Conservation (phyloP, 2,797 vertebrate species). For the Aythya fuligula region DNA sequence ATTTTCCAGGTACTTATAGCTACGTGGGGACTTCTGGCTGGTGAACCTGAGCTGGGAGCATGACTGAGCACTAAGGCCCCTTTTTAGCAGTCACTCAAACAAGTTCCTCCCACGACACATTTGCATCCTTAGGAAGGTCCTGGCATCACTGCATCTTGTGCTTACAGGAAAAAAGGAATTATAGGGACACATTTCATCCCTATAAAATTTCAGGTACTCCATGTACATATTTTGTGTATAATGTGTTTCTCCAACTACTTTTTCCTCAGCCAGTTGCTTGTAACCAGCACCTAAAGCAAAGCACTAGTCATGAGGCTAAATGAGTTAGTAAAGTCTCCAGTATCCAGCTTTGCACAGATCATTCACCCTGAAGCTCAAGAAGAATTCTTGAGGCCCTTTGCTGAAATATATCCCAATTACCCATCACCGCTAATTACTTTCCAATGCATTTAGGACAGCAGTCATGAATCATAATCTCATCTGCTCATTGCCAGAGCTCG, state of each 20-base stretch:
- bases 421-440: neutral
- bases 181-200: neutral
- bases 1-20: neutral
- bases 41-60: neutral
- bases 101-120: neutral
- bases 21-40: neutral
- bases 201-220: too few relatives aligned
- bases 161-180: neutral
- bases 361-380: neutral
- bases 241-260: accelerated
- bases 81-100: neutral
- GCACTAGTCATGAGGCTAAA: accelerated
- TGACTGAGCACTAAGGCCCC: neutral
- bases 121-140: neutral
- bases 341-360: neutral
- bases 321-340: accelerated
- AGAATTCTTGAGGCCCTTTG: neutral
- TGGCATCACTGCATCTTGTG: neutral
- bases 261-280: neutral
- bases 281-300: neutral
- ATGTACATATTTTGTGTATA: too few relatives aligned
- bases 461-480: neutral
- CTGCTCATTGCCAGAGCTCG: neutral
- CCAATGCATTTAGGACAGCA: neutral
- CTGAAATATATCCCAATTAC: neutral